Percentiles rank a stretch among this genome's conserved stretches.
Conservation (phyloP, 2,113 vertebrate species). For the Leucopsar rothschildi region DNA sequence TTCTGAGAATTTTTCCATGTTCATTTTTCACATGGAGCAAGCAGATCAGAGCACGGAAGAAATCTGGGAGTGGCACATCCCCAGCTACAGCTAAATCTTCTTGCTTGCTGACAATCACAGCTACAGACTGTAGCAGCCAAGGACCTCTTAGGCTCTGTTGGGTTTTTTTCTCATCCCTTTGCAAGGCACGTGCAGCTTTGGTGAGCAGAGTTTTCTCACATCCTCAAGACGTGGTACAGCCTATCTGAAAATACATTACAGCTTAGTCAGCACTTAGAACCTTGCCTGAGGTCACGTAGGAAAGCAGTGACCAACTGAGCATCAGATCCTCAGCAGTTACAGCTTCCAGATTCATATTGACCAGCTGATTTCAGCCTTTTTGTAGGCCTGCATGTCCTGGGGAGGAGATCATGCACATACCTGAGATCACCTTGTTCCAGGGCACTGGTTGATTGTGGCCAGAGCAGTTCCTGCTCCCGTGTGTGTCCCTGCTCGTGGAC, state of each 20-base stretch:
- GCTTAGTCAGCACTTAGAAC: not conserved
- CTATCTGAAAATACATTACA: not conserved
- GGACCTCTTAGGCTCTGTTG: not conserved
- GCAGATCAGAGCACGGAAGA: not conserved
- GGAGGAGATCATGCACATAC: rapidly evolving
- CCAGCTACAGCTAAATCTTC: not conserved
- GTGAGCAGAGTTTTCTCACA: not conserved
- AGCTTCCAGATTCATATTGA: not conserved
- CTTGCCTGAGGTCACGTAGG: not conserved
- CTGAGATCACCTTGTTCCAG: not conserved
- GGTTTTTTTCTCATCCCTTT: not conserved
- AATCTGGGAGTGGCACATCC: not conserved
- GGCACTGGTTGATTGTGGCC: not conserved
- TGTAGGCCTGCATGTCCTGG: not conserved
- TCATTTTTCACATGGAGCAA: not conserved
- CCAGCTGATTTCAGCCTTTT: not conserved
- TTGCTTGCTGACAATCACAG: not conserved
- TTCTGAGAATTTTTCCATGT: not conserved
- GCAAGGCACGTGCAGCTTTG: not conserved
- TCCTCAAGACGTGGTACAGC: not conserved
- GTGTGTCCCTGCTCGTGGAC: not conserved
- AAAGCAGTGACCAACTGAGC: not conserved
- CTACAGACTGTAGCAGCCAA: not conserved
- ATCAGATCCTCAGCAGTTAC: not conserved
- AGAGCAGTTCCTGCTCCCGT: not conserved